Conservation (phyloP, 2,888 invertebrate species). For the Drosophila setosimentum region DNA sequence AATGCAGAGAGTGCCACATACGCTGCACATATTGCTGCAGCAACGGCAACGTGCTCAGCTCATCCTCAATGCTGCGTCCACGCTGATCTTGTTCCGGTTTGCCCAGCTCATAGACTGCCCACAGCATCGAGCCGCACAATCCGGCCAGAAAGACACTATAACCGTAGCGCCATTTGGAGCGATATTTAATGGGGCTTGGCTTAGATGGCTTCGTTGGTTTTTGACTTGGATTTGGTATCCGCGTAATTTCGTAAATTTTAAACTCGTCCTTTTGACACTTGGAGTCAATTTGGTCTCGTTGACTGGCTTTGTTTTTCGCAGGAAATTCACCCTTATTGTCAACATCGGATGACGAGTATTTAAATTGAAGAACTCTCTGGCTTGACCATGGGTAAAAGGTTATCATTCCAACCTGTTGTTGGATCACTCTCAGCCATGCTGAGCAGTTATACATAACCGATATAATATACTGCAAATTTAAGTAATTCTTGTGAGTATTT, state of each 20-base stretch:
- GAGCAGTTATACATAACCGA: slow-evolving; percentile 34
- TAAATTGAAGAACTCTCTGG: not conserved
- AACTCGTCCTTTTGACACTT: not conserved
- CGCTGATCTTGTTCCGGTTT: slow-evolving; percentile 90
- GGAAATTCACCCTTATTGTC: too few species aligned
- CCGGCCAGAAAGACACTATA: slow-evolving; percentile 86
- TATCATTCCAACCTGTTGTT: slow-evolving; percentile 10
- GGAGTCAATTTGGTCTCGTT: not conserved
- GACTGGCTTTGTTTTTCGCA: not conserved
- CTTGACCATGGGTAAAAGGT: not conserved
- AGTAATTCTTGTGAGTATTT: not conserved
- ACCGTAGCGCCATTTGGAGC: slow-evolving; percentile 23
- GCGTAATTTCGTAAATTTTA: too few species aligned
- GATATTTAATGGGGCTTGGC: not conserved
- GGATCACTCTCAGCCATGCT: slow-evolving; percentile 30
- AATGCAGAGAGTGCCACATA: slow-evolving; percentile 89
- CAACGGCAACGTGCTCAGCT: slow-evolving; percentile 89
- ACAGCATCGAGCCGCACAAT: slow-evolving; percentile 87
- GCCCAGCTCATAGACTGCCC: slow-evolving; percentile 90
- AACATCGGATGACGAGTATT: not conserved
- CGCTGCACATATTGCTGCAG: slow-evolving; percentile 90
- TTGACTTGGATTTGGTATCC: not conserved
- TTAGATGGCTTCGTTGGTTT: not conserved
- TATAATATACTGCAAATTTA: slow-evolving; percentile 27
- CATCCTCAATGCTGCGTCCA: slow-evolving; percentile 90